Conservation (phyloP, 2,113 vertebrate genomes). For the Castor canadensis region DNA sequence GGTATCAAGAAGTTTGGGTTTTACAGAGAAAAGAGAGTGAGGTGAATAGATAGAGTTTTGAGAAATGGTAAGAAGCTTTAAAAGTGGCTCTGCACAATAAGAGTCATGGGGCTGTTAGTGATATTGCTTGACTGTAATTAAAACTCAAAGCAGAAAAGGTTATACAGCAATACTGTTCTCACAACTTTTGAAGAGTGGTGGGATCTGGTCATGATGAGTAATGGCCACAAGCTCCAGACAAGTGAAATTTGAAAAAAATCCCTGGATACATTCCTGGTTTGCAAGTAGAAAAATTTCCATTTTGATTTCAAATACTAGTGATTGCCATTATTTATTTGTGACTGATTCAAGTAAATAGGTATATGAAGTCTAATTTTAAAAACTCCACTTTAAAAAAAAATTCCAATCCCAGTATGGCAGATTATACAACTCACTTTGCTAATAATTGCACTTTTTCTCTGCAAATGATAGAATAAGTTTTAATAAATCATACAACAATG, state of each 20-base stretch:
- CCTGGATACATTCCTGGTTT: neutral
- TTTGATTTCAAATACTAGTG: slow-evolving; percentile 21
- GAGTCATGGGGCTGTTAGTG: neutral
- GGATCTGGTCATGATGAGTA: too few relatives aligned
- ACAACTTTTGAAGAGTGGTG: neutral
- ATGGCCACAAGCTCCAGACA: neutral
- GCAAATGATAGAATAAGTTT: slow-evolving; percentile 31
- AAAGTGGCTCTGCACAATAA: neutral
- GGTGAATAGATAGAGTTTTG: neutral
- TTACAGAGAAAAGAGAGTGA: neutral
- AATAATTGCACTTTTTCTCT: slow-evolving; percentile 6
- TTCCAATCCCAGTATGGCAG: neutral
- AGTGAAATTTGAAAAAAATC: neutral
- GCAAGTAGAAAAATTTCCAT: neutral
- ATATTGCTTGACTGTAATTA: neutral
- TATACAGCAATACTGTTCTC: neutral
- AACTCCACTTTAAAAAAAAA: neutral
- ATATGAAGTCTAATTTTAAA: neutral
- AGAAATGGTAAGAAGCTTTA: neutral
- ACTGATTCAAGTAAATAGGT: neutral
- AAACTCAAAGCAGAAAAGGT: neutral
- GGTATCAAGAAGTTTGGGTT: neutral
- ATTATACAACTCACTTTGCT: neutral
- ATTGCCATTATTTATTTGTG: neutral
- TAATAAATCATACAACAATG: slow-evolving; percentile 60